These are phyloP conservation scores for Potamilus streckersoni DNA, from an alignment of 1,140 invertebrate species.

Conservation along the genomic window DNA sequence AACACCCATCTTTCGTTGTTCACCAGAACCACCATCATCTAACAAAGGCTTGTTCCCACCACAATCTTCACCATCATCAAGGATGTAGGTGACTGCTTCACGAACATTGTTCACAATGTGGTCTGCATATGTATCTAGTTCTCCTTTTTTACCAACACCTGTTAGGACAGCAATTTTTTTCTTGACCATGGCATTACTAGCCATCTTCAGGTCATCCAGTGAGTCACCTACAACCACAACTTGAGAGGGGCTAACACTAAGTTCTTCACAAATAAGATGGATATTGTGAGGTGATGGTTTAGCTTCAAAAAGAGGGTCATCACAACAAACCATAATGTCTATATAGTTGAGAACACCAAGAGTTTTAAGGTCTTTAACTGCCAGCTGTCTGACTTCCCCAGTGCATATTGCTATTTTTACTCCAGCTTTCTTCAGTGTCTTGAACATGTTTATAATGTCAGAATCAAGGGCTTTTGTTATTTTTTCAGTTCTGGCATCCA, in stretches of 20 bases:
- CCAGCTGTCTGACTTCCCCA: constrained; percentile 60
- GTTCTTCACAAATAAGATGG: constrained; percentile 64
- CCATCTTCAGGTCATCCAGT: constrained; percentile 67
- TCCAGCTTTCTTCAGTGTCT: constrained; percentile 59
- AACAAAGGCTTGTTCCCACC: no score
- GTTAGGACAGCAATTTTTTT: constrained; percentile 68
- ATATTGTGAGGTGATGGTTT: constrained; percentile 59
- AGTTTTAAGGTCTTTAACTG: constrained; percentile 55
- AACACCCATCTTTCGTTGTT: no score
- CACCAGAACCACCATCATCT: no score
- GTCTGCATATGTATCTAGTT: constrained; percentile 53
- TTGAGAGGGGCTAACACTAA: constrained; percentile 61
- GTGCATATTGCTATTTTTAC: constrained; percentile 70
- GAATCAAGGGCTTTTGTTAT: constrained; percentile 36
- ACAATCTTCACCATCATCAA: constrained; percentile 4
- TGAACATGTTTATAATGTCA: constrained; percentile 54
- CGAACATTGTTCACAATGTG: constrained; percentile 50
- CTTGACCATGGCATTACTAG: constrained; percentile 63
- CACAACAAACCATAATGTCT: constrained; percentile 70
- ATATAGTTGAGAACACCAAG: constrained; percentile 61
- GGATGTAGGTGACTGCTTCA: constrained; percentile 35
- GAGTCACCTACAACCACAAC: constrained; percentile 70
- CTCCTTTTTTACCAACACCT: constrained; percentile 48
- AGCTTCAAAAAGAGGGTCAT: constrained; percentile 62
- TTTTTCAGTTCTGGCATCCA: constrained; percentile 31